phyloP scores from a whole-genome alignment of 1,140 invertebrate genomes.

The Kradibia gibbosae region DNA sequence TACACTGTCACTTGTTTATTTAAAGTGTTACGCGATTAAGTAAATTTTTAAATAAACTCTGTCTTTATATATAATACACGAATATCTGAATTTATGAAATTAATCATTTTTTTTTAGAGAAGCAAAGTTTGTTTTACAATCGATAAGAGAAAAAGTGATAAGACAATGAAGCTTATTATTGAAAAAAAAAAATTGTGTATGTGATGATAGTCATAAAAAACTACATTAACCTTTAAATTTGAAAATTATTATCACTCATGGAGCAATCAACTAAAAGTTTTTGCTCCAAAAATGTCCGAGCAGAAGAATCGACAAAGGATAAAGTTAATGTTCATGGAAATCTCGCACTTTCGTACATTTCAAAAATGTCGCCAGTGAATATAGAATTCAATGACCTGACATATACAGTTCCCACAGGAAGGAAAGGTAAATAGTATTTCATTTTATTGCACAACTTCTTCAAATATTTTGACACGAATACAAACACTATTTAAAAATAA shows the following conservation, averaged over 20 bases:
- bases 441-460: background rate
- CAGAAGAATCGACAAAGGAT: background rate
- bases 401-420: conserved; percentile 77
- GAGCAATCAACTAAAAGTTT: background rate
- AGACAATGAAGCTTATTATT: too few relatives aligned
- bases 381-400: conserved; percentile 82
- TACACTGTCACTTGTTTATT: too few relatives aligned
- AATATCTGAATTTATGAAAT: too few relatives aligned
- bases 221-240: background rate
- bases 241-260: background rate
- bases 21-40: too few relatives aligned
- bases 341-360: conserved; percentile 46
- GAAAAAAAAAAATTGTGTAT: background rate
- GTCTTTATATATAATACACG: too few relatives aligned
- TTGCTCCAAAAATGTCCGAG: background rate
- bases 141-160: too few relatives aligned
- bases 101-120: too few relatives aligned
- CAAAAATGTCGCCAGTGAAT: conserved; percentile 75
- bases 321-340: background rate
- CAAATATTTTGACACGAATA: background rate
- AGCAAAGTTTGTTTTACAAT: too few relatives aligned
- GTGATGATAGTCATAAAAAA: background rate
- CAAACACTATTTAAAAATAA: too few relatives aligned
- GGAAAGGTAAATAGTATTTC: conserved; percentile 74
- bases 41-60: too few relatives aligned